Evolutionary conservation across 2,888 invertebrate species (phyloP), one percentile per base, ranked within the genome.

Genomic region (Limenitis arthemis): DNA sequence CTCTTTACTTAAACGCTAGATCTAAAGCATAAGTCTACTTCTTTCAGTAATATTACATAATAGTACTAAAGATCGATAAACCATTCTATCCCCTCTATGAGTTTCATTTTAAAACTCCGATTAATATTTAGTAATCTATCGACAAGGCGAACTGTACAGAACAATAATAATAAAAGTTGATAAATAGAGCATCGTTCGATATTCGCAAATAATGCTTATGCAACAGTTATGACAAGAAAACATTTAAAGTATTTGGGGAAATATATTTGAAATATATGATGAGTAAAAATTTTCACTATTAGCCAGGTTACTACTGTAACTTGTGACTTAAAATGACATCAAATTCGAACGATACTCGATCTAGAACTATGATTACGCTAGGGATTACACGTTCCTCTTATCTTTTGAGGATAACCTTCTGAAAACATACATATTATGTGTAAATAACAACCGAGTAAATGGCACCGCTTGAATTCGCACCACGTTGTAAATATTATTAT

Each of bases 401-500:
- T 49, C 56, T 65, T 65, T 66, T 64, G 66, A 70, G 75, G 81
- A 77, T 79, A 80, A 80, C 79, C 73, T 71, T 72, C 71, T 70
- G 75, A 73, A 73, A 77, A 70, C 67, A 77, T 71, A 72, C 65
- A 20, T 20, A 20, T 20, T 20, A 20, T 20, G 69, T 73, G 71
- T 77, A 75, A 77, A 75, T 70, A 79, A 83, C 84, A 84, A 84
- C 82, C 80, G 69, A 82, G 79, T 64, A 74, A 70, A 85, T 85
- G 85, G 85, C 86, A 84, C 85, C 83, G 69, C 68, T 69, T 66
- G 67, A 69, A 72, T 70, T 75, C 76, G 84, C 84, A 85, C 85
- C 83, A 77, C 65, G 55, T 56, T 59, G 55, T 56, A 56, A 53
- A 61, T 44, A 49, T 53, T 57, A 62, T 48, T 57, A 61, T 48